phyloP scores from a whole-genome alignment of 53 echinoderm and acorn worm species.

The Holothuria leucospilota region DNA sequence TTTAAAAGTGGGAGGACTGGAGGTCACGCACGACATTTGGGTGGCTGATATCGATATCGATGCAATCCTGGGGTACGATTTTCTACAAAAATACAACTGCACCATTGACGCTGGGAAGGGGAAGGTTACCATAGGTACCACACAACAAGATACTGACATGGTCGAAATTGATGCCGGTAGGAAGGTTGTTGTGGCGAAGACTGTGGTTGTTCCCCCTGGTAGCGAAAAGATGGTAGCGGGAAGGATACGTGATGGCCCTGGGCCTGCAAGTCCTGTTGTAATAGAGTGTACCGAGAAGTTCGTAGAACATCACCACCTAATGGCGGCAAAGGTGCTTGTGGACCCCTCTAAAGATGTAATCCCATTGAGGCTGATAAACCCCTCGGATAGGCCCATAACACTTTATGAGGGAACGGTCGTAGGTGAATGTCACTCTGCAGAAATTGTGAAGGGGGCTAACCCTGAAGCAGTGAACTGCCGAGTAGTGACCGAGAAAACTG shows the following conservation, averaged over 20 bases:
- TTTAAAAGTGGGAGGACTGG: conserved; percentile 4
- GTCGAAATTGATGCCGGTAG: conserved; percentile 11
- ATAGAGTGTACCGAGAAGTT: conserved; percentile 13
- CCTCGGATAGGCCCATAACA: background rate
- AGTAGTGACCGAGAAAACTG: no score
- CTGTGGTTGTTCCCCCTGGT: conserved; percentile 39
- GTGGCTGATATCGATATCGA: no score
- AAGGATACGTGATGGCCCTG: no score
- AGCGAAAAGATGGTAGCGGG: conserved; percentile 26
- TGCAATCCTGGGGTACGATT: no score
- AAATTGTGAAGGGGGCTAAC: no score
- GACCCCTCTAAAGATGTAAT: no score
- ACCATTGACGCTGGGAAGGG: no score
- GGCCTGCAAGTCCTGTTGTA: background rate
- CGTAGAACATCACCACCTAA: no score
- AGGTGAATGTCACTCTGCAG: conserved; percentile 24
- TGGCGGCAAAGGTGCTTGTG: no score
- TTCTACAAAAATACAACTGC: background rate
- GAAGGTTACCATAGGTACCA: background rate
- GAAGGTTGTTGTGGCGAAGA: conserved; percentile 3
- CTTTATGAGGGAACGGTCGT: conserved; percentile 7
- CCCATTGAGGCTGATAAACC: conserved; percentile 15
- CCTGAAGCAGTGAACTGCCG: no score
- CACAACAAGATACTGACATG: background rate
- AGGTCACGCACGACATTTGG: conserved; percentile 2